These are phyloP conservation scores for Simalia tracyae DNA, from an alignment of 2,797 vertebrate species.

Conservation along the genomic window DNA sequence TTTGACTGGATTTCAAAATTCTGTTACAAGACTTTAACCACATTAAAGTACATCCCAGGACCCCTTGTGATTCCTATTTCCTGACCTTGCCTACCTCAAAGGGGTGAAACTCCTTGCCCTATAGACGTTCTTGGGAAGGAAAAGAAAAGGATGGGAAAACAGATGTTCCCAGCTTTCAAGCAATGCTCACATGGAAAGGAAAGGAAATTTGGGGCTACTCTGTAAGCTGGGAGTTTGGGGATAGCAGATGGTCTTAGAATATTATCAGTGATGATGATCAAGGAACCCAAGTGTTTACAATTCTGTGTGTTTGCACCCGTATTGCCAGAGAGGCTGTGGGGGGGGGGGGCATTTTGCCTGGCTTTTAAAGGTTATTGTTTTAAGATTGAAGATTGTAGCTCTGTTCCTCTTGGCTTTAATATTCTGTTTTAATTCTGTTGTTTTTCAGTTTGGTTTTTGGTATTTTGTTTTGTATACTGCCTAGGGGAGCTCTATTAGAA, in stretches of 20 bases:
- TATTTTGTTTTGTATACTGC: not conserved
- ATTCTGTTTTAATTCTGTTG: not conserved
- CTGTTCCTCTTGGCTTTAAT: not conserved
- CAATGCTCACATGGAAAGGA: not conserved
- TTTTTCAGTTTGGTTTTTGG: not conserved
- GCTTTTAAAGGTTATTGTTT: not conserved
- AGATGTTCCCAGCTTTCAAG: not conserved
- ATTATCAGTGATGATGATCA: not conserved
- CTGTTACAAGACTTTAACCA: not conserved
- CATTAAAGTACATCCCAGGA: not conserved
- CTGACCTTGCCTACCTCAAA: not conserved
- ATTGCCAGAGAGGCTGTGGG: not conserved
- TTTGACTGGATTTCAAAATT: not conserved
- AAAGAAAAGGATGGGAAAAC: not conserved
- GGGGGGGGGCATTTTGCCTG: not conserved
- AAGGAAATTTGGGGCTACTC: not conserved
- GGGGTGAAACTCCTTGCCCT: not conserved
- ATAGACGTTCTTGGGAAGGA: not conserved
- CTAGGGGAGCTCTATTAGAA: no score
- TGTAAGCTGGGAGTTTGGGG: not conserved
- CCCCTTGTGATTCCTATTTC: not conserved
- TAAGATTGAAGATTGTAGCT: not conserved
- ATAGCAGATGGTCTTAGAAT: not conserved
- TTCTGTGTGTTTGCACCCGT: not conserved
- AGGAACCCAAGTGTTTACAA: not conserved